phyloP scores from a whole-genome alignment of 2,113 vertebrate genomes.

The Labrus mixtus region DNA sequence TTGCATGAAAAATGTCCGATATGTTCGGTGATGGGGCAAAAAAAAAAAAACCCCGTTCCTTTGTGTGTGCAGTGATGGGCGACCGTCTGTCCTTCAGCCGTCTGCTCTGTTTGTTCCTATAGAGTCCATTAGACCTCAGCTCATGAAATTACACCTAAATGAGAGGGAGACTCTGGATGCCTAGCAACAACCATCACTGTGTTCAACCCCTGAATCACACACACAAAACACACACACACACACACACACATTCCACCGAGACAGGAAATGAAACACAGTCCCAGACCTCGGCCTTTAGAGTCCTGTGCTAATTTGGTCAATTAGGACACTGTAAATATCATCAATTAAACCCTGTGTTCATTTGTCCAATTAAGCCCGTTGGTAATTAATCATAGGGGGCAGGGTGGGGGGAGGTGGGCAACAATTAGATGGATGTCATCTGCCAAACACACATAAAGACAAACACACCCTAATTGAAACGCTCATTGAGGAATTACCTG shows the following conservation, averaged over 20 bases:
- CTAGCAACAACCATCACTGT: conserved; percentile 47
- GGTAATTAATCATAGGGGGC: conserved; percentile 31
- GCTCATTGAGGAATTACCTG: conserved; percentile 18
- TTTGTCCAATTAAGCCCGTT: conserved; percentile 28
- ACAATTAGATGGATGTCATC: conserved; percentile 13
- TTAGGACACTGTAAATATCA: conserved; percentile 20
- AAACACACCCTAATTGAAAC: conserved; percentile 7
- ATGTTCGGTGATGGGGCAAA: too few species aligned
- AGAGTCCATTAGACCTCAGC: conserved; percentile 35
- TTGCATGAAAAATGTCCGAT: too few species aligned
- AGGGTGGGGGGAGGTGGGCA: neutral
- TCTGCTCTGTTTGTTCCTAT: conserved; percentile 19
- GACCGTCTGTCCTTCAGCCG: conserved; percentile 17
- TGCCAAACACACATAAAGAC: neutral
- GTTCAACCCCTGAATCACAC: neutral
- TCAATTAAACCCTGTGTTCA: conserved; percentile 36
- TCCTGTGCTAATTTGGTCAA: conserved; percentile 12
- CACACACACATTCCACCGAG: conserved; percentile 2
- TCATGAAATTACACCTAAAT: conserved; percentile 13
- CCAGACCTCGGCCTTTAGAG: conserved; percentile 1
- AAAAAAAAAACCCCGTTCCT: neutral
- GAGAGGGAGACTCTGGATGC: conserved; percentile 37
- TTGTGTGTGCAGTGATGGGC: neutral
- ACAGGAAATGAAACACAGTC: neutral
- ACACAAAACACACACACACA: conserved; percentile 24